Percentiles rank a stretch among this genome's conserved stretches.
These are phyloP conservation scores for Hylomyscus alleni DNA, from an alignment of 2,797 vertebrate species.

Conservation along the genomic window DNA sequence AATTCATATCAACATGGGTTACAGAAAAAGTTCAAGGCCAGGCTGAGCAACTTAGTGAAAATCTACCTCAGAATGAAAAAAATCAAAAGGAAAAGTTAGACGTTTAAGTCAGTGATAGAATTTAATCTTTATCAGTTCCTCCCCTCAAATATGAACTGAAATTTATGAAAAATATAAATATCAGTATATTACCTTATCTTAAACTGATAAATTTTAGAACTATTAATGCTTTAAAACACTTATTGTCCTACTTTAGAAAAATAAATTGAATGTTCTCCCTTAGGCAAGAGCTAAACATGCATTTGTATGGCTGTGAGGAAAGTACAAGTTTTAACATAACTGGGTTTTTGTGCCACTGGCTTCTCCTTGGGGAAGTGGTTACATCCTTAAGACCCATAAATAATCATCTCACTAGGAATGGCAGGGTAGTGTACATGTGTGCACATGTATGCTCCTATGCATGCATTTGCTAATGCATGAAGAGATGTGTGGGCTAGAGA, in stretches of 20 bases:
- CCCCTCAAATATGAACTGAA: background rate
- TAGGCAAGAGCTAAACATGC: conserved; percentile 13
- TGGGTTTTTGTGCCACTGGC: background rate
- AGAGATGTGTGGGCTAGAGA: background rate
- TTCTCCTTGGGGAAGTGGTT: background rate
- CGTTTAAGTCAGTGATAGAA: background rate
- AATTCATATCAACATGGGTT: background rate
- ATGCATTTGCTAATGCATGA: background rate
- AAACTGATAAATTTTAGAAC: conserved; percentile 30
- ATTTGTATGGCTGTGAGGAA: background rate
- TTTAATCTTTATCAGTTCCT: background rate
- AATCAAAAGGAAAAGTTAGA: background rate
- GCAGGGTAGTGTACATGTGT: background rate
- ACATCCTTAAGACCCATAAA: background rate
- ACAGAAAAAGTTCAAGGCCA: background rate
- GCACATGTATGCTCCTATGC: background rate
- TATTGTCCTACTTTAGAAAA: background rate
- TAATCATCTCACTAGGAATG: background rate
- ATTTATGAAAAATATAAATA: conserved; percentile 30
- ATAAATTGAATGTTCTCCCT: background rate
- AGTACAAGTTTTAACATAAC: background rate
- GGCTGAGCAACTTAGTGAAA: background rate
- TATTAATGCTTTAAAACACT: conserved; percentile 41
- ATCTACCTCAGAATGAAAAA: background rate
- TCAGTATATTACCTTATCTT: conserved; percentile 36